Conservation (phyloP, 1,140 invertebrate species). For the Drosophila micromelanica region DNA sequence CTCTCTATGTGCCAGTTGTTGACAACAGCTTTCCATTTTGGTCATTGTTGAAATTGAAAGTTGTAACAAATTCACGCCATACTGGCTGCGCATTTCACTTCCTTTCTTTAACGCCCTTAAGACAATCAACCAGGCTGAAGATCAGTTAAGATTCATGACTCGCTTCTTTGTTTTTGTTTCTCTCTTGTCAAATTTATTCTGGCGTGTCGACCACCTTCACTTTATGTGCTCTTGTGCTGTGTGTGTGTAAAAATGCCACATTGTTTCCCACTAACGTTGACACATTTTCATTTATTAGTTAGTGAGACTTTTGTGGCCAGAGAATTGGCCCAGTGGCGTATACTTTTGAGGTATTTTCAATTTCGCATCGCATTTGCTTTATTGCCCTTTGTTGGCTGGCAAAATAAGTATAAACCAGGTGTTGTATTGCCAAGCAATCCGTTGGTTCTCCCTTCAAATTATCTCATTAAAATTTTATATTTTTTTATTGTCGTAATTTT, state of each 20-base stretch:
- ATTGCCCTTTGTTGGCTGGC: slow-evolving; percentile 56
- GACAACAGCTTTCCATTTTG: slow-evolving; percentile 69
- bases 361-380: slow-evolving; percentile 55
- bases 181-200: slow-evolving; percentile 55
- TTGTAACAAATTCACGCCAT: slow-evolving; percentile 57
- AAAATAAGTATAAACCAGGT: slow-evolving; percentile 33
- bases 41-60: slow-evolving; percentile 74
- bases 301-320: background rate
- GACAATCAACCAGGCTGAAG: slow-evolving; percentile 1
- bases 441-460: slow-evolving; percentile 31
- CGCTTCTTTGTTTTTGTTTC: background rate
- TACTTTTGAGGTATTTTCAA: slow-evolving; percentile 20
- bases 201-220: slow-evolving; percentile 58
- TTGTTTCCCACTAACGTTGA: slow-evolving; percentile 48
- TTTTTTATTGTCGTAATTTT: slow-evolving; percentile 22
- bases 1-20: slow-evolving; percentile 46
- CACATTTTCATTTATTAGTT: slow-evolving; percentile 52
- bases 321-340: slow-evolving; percentile 10
- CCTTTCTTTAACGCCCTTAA: slow-evolving; percentile 61
- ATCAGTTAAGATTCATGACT: slow-evolving; percentile 54
- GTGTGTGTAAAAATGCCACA: slow-evolving; percentile 14
- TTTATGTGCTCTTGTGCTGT: slow-evolving; percentile 11
- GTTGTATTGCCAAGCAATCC: slow-evolving; percentile 38
- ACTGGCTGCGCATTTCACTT: slow-evolving; percentile 61
- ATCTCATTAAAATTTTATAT: slow-evolving; percentile 59